Evolutionary conservation across 1,140 invertebrate genomes (phyloP).

Genomic region (Cyclina sinensis): DNA sequence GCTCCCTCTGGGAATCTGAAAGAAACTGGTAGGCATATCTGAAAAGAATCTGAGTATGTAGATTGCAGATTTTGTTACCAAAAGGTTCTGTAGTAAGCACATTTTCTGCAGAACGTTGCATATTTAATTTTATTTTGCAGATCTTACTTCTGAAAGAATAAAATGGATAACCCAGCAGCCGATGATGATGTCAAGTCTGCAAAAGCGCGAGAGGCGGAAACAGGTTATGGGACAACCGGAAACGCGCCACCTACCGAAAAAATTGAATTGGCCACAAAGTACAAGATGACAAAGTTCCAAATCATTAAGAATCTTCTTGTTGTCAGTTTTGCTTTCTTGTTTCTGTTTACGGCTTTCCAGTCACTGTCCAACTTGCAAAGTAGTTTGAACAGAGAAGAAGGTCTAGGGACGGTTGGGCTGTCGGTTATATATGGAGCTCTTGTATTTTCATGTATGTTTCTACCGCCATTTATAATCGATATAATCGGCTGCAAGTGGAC

Average conservation of each 20-base stretch:
- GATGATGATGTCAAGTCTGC: neutral
- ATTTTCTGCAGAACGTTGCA: no score
- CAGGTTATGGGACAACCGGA: neutral
- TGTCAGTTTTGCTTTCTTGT: conserved; percentile 82
- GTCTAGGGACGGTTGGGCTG: conserved; percentile 85
- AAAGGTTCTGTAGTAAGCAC: no score
- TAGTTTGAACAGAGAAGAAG: conserved; percentile 83
- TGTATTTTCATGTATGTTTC: conserved; percentile 96
- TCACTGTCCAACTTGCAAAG: conserved; percentile 84
- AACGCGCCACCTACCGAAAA: neutral
- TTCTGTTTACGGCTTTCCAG: conserved; percentile 84
- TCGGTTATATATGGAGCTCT: conserved; percentile 95
- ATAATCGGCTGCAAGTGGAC: conserved; percentile 98
- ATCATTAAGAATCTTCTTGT: conserved; percentile 83
- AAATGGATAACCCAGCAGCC: neutral
- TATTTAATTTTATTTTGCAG: no score
- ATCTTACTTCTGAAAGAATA: neutral
- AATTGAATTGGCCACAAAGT: neutral
- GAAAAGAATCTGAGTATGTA: no score
- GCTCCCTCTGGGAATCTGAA: no score
- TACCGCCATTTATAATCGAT: conserved; percentile 90
- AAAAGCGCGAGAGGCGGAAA: neutral
- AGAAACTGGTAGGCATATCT: no score
- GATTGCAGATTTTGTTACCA: no score
- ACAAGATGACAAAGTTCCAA: conserved; percentile 71